Percentiles rank a stretch among this genome's conserved stretches.
Evolutionary conservation across 2,888 invertebrate genomes (phyloP).

Genomic region (Parasteatoda lunata): DNA sequence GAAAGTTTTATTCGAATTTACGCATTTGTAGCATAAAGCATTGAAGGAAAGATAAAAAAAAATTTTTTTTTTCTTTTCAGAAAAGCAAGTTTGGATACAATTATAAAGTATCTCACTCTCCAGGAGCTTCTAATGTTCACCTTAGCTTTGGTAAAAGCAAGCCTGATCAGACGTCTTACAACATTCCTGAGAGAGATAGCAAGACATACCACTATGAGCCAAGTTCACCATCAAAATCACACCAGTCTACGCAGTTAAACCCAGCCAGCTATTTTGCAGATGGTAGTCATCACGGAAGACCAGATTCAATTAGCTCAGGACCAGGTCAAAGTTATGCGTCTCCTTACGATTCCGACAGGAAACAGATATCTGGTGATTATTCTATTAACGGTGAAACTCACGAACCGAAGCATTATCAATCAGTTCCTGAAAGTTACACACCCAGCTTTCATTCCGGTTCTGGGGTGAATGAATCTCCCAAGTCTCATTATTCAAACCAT

Average conservation of each 20-base stretch:
- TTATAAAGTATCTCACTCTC: conserved; percentile 38
- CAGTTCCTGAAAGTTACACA: background rate
- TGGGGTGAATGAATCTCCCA: background rate
- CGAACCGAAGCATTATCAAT: background rate
- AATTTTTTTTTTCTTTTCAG: conserved; percentile 4
- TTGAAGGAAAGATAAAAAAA: too few species aligned
- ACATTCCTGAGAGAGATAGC: background rate
- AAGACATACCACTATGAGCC: background rate
- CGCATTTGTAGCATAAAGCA: too few species aligned
- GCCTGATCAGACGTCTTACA: background rate
- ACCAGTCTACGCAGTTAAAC: background rate
- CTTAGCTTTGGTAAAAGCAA: conserved; percentile 15
- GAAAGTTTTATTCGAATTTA: too few species aligned
- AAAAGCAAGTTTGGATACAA: conserved; percentile 27
- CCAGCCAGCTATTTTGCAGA: background rate
- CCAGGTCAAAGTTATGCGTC: background rate
- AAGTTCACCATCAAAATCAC: background rate
- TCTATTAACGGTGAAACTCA: background rate
- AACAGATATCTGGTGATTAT: background rate
- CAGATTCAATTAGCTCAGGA: background rate
- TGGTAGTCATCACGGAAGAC: background rate
- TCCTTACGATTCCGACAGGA: background rate
- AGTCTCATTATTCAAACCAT: background rate
- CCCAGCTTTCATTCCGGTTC: background rate
- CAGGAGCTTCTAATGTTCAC: conserved; percentile 41